Percentiles rank a stretch among this genome's conserved stretches.
Evolutionary conservation across 2,888 invertebrate genomes (phyloP).

Genomic region (Ceratothoa steindachneri): DNA sequence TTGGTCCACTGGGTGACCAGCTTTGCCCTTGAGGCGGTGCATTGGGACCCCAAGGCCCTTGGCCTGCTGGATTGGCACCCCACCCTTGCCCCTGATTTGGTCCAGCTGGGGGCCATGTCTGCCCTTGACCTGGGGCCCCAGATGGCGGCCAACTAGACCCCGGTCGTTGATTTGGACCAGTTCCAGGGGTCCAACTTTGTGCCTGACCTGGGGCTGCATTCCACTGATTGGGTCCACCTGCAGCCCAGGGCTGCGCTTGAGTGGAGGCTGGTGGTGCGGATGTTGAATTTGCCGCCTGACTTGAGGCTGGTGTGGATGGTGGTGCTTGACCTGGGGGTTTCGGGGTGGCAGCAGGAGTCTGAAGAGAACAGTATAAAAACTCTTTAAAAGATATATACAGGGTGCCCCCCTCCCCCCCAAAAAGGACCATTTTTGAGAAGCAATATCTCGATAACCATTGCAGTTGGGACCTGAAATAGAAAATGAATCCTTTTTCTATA

Average conservation of each 20-base stretch:
- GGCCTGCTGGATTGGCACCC: background rate
- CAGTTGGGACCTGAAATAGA: too few relatives aligned
- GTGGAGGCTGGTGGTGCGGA: background rate
- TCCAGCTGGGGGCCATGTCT: background rate
- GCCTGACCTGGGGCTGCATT: background rate
- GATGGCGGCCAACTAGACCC: background rate
- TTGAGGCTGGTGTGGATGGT: too few relatives aligned
- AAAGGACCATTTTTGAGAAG: too few relatives aligned
- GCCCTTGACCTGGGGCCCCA: background rate
- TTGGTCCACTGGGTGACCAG: background rate
- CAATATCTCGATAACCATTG: too few relatives aligned
- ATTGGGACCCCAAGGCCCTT: background rate
- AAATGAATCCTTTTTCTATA: too few relatives aligned
- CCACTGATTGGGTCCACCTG: constrained; percentile 1
- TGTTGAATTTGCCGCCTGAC: background rate
- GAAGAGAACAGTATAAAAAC: too few relatives aligned
- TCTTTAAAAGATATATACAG: too few relatives aligned
- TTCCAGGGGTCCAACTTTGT: background rate
- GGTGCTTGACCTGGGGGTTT: too few relatives aligned
- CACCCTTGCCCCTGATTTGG: constrained; percentile 2
- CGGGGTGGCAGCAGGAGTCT: too few relatives aligned
- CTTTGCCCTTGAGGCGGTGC: background rate
- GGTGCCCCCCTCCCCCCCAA: too few relatives aligned
- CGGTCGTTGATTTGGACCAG: background rate
- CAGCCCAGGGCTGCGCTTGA: background rate